Percentiles rank a stretch among this genome's conserved stretches.
Evolutionary conservation across 2,797 vertebrate species (phyloP).

Genomic region (Hippopotamyrus pictus): DNA sequence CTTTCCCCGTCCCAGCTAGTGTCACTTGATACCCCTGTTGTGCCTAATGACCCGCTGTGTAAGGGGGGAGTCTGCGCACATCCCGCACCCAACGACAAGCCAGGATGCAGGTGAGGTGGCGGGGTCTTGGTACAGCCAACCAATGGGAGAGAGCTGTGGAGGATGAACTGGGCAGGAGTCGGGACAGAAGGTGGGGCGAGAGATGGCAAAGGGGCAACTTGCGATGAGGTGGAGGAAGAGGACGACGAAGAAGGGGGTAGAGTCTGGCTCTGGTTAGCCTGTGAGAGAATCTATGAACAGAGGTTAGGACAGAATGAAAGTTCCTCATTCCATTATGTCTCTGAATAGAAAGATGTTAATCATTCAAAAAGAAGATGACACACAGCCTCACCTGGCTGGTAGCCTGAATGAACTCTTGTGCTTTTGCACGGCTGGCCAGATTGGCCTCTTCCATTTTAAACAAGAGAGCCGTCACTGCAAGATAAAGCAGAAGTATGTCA

Average conservation of each 20-base stretch:
- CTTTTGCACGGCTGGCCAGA: constrained; percentile 83
- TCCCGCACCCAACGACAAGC: constrained; percentile 56
- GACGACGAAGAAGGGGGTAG: constrained; percentile 56
- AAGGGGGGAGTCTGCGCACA: constrained; percentile 64
- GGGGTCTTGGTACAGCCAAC: constrained; percentile 74
- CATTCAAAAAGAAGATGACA: neutral
- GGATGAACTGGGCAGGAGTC: constrained; percentile 69
- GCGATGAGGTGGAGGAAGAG: constrained; percentile 55
- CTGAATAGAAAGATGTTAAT: neutral
- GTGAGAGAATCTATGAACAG: constrained; percentile 73
- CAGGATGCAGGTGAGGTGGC: constrained; percentile 61
- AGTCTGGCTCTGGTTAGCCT: constrained; percentile 70
- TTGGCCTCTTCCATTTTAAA: constrained; percentile 97
- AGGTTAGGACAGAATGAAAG: constrained; percentile 4
- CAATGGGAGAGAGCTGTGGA: constrained; percentile 73
- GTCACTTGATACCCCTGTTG: constrained; percentile 50
- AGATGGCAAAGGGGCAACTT: constrained; percentile 62
- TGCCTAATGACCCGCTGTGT: constrained; percentile 45
- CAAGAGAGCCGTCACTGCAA: constrained; percentile 81
- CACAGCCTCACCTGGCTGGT: constrained; percentile 75
- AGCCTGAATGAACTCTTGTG: constrained; percentile 86
- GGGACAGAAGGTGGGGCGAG: constrained; percentile 59
- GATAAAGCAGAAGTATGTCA: neutral
- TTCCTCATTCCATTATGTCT: neutral
- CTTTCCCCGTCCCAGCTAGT: constrained; percentile 61